phyloP scores from a whole-genome alignment of 2,888 invertebrate genomes.

The Elmis aenea region DNA sequence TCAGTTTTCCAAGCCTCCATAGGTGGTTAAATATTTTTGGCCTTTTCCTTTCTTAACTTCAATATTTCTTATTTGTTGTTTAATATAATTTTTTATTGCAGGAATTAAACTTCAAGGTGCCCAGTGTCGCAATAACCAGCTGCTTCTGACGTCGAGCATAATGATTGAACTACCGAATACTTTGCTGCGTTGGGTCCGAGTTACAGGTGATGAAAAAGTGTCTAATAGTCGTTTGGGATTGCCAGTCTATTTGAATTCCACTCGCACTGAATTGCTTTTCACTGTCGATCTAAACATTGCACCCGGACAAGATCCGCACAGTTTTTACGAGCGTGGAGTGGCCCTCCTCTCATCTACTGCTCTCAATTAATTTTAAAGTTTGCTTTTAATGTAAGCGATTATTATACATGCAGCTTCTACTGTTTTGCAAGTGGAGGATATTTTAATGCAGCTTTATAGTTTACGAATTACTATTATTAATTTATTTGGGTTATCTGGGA shows the following conservation, averaged over 20 bases:
- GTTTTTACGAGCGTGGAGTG: constrained; percentile 98
- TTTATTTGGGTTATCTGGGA: too few species aligned
- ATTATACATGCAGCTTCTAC: too few species aligned
- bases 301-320: constrained; percentile 86
- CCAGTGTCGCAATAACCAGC: constrained; percentile 83
- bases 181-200: constrained; percentile 76
- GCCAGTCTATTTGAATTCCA: constrained; percentile 96
- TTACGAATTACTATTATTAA: too few species aligned
- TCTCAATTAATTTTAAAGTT: constrained; percentile 58
- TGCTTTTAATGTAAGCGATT: constrained; percentile 5
- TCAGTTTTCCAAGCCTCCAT: too few species aligned
- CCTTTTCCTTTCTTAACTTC: too few species aligned
- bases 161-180: constrained; percentile 91
- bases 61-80: too few species aligned
- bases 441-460: too few species aligned
- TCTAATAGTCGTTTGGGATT: constrained; percentile 70
- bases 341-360: constrained; percentile 92
- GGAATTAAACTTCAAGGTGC: constrained; percentile 97
- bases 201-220: constrained; percentile 43
- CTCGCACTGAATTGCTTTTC: constrained; percentile 89
- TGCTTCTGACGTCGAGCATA: constrained; percentile 88
- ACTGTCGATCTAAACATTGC: constrained; percentile 91
- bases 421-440: too few species aligned
- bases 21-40: too few species aligned
- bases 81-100: constrained; percentile 44